Evolutionary conservation across 1,140 invertebrate genomes (phyloP), one percentile per base, ranked within the genome.

Genomic region (Nymphalis io): DNA sequence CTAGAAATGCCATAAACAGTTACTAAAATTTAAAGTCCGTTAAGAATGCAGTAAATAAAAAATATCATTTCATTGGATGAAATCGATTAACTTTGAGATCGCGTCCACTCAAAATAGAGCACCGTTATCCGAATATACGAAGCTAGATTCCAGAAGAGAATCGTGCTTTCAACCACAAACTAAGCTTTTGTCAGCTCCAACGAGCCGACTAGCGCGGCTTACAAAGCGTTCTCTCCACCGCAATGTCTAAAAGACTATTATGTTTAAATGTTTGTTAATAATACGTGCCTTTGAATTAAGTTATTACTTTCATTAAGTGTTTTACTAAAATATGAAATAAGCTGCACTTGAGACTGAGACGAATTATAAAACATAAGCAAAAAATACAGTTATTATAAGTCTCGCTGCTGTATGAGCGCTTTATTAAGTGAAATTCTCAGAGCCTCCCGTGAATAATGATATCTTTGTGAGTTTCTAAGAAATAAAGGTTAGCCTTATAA

Each of bases 181-280:
- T 46, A 61, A 59, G 60, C 68, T 60, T 68, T 74, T 74, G 72
- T 70, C 60, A 63, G 65, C 48, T 66, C 40, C 55, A 67, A 60
- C 16, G 65, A 68, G 44, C 65, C 57, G 65, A 42, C 58, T 51
- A 48, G 51, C 60, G 42, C 51, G 64, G 63, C 62, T 67, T 51
- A 62, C 60, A 72, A 68, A 60, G 21, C 44, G 44, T 62, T 68
- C 61, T 62, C 46, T 58, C 55, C 51, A 59, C 58, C 60, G 57
- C 60, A 61, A 57, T 60, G 58, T 59, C 62, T 55, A 58, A 72
- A 68, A 57, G 59, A 39, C 51, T 55, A 46, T 63, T 55, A 57
- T 55, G 70, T 48, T 68, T 46, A 48, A 69, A 38, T 10, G 53
- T 48, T 33, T 55, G 40, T 21, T 16, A 21, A 38, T 57, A 59